Evolutionary conservation across 2,888 invertebrate species (phyloP).

Genomic region (Prostheceraeus crozeri): DNA sequence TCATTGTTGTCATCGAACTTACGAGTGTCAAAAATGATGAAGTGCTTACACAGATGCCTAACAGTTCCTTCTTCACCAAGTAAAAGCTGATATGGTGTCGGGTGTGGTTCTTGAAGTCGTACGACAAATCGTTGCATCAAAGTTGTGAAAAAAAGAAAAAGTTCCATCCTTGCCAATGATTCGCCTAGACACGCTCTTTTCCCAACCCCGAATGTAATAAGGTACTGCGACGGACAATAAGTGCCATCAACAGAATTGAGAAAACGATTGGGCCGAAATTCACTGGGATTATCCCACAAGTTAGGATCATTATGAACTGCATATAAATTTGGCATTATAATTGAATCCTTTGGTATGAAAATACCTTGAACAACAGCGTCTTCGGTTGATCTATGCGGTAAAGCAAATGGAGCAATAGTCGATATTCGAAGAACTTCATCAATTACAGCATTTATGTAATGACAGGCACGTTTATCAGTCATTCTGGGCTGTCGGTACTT

Average conservation of each 20-base stretch:
- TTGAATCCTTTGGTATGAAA: slow-evolving; percentile 45
- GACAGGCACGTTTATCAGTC: slow-evolving; percentile 41
- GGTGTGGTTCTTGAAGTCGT: too few relatives aligned
- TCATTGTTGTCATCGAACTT: too few relatives aligned
- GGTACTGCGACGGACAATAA: slow-evolving; percentile 3
- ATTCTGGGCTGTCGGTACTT: slow-evolving; percentile 40
- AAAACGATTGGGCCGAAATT: slow-evolving; percentile 46
- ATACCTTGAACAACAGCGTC: slow-evolving; percentile 46
- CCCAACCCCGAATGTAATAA: slow-evolving; percentile 31
- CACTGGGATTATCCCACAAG: slow-evolving; percentile 43
- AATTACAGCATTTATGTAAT: slow-evolving; percentile 46
- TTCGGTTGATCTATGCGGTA: slow-evolving; percentile 43
- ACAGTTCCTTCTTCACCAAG: too few relatives aligned
- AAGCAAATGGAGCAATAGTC: slow-evolving; percentile 43
- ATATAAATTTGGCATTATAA: slow-evolving; percentile 43
- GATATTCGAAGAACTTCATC: slow-evolving; percentile 45
- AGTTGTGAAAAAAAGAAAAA: slow-evolving; percentile 30
- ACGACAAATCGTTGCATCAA: too few relatives aligned
- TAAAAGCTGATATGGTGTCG: too few relatives aligned
- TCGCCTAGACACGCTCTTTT: slow-evolving; percentile 32
- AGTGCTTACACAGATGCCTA: too few relatives aligned
- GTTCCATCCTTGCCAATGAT: slow-evolving; percentile 18
- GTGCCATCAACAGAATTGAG: slow-evolving; percentile 37
- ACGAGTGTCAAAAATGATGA: too few relatives aligned
- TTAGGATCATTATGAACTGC: slow-evolving; percentile 43